Percentiles rank a stretch among this genome's conserved stretches.
These are phyloP conservation scores for Hippocampus comes DNA, from an alignment of 2,113 vertebrate species.

Conservation along the genomic window DNA sequence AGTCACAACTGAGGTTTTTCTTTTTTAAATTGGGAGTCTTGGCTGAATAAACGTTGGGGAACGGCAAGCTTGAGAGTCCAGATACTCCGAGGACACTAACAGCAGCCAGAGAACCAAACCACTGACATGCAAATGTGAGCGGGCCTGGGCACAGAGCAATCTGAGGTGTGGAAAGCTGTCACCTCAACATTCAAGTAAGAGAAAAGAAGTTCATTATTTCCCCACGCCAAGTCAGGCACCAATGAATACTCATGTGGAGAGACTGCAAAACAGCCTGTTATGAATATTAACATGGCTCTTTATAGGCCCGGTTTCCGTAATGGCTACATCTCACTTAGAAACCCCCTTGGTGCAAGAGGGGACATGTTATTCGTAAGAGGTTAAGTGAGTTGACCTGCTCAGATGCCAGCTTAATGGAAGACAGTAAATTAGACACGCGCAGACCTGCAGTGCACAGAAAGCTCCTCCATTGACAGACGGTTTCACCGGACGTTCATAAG, in stretches of 20 bases:
- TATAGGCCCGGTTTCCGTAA: conserved; percentile 37
- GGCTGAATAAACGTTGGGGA: not conserved
- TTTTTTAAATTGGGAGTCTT: not conserved
- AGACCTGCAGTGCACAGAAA: conserved; percentile 20
- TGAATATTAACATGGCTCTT: conserved; percentile 59
- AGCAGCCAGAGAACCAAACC: not conserved
- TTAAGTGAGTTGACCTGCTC: conserved; percentile 66
- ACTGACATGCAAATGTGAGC: not conserved
- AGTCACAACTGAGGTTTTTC: not conserved
- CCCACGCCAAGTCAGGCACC: conserved; percentile 24
- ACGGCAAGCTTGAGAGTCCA: not conserved
- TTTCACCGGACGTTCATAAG: not conserved
- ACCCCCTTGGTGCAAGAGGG: conserved; percentile 27
- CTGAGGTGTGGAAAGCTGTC: conserved; percentile 18
- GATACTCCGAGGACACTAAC: not conserved
- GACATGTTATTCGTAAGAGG: conserved; percentile 65
- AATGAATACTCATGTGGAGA: conserved; percentile 17
- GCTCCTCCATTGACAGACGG: conserved; percentile 29
- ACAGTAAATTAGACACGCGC: conserved; percentile 54
- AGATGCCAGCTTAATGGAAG: conserved; percentile 53
- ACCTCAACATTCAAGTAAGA: conserved; percentile 33
- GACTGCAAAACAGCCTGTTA: conserved; percentile 30
- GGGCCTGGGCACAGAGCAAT: not conserved
- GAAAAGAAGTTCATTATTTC: conserved; percentile 23
- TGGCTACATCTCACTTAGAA: conserved; percentile 57